Percentiles rank a stretch among this genome's conserved stretches.
These are phyloP conservation scores for Muscicapa comitata DNA, from an alignment of 2,797 vertebrate species.

Conservation along the genomic window DNA sequence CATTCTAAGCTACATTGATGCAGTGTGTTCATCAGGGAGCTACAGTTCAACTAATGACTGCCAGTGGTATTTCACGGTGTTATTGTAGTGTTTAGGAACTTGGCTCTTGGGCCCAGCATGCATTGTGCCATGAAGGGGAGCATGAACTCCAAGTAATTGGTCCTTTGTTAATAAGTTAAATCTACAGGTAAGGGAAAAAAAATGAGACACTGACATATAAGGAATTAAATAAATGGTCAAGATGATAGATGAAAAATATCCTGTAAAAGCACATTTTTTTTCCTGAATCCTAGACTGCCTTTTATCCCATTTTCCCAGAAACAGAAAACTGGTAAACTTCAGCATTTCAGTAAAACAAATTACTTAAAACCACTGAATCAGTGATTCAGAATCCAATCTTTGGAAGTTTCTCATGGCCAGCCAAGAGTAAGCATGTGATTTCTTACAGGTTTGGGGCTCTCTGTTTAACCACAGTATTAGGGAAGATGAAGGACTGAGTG, in stretches of 20 bases:
- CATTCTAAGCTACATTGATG: not conserved
- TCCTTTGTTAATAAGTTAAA: not conserved
- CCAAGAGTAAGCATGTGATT: not conserved
- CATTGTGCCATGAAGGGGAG: not conserved
- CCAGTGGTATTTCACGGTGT: not conserved
- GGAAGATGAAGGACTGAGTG: not conserved
- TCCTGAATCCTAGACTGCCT: not conserved
- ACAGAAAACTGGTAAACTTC: not conserved
- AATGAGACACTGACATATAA: not conserved
- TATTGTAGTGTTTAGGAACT: not conserved
- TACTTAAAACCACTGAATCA: not conserved
- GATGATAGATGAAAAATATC: not conserved
- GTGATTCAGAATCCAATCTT: not conserved
- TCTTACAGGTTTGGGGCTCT: not conserved
- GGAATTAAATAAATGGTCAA: not conserved
- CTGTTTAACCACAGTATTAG: not conserved
- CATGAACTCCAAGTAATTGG: not conserved
- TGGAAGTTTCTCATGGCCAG: not conserved
- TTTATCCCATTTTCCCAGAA: not conserved
- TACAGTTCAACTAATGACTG: not conserved
- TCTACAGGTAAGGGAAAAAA: not conserved
- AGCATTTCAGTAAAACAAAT: not conserved
- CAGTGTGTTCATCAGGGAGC: not conserved
- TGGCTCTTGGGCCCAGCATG: not conserved
- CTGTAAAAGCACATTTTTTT: not conserved